Base-by-base conservation (phyloP, 2,888 invertebrate genomes). In the Epistrophe eligans region DNA sequence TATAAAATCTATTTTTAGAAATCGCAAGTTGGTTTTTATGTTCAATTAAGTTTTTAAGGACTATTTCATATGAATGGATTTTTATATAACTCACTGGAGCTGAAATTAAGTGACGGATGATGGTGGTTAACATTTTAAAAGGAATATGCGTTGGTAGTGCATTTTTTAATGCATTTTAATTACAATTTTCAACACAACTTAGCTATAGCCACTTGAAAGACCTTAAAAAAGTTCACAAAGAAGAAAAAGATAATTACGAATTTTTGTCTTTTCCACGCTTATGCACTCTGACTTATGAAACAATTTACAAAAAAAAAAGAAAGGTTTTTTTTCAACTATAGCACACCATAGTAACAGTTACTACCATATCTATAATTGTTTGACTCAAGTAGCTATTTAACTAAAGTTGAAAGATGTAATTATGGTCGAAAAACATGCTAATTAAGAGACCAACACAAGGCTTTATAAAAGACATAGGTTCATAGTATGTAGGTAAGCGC, bases 381-480 rank as follows among this genome's bases (percentile, higher is more conserved):
- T 52, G 1, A 24, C 15, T n/a, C 1, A 70, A 28, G 24, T 35
- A 35, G 24, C 9, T n/a, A 70, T 19, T 55, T n/a, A 70, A n/a
- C 24, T 10, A 3, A 19, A 52, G 2, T 4, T 7, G 40, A 70
- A 67, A 67, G 32, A 38, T 50, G 48, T 66, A 55, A 55, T 70
- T 55, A 40, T 24, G 24, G 24, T 19, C 35, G 5, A 17, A 66
- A 40, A 40, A 70, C 52, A 70, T 70, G 70, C 13, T 55, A 70
- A 70, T 70, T 70, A 70, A 70, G 55, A 70, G 52, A n/a, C 70
- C 24, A 67, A 38, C 15, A 52, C 66, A 66, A 67, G 50, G 45
- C 17, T 32, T 62, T 10, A 32, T 35, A 35, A n/a, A n/a, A 66
- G 45, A 38, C 50, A 43, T 32, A n/a, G n/a, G n/a, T n/a, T n/a